Base-by-base conservation (phyloP, 2,888 invertebrate genomes). In the Aelia acuminata region DNA sequence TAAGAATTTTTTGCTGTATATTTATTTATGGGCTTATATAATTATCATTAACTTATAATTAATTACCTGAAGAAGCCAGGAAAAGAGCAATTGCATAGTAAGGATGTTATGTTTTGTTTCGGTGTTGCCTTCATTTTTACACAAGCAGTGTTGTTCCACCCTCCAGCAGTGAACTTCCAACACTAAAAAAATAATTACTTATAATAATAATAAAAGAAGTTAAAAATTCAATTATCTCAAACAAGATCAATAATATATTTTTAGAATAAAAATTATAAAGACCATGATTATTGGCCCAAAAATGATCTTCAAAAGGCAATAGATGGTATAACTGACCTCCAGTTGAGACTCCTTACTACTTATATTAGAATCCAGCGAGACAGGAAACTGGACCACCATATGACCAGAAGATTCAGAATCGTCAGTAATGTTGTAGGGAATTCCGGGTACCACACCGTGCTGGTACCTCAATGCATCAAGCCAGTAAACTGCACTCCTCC, bases 51-150 rank as follows among this genome's bases (percentile, higher is more conserved):
- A n/a, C n/a, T 53, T 22, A 7, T 31, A 70, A 20, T 22, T 70
- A 26, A 26, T 87, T 87, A 87, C 87, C 87, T 87, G 70, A 26
- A 87, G 47, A 53, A 87, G 39, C 87, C 87, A 18, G 87, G 87
- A 35, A 53, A 87, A 26, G 87, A 47, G 31, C 87, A 87, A 39
- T 39, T n/a, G 47, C 87, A 87, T 39, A 43, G n/a, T 13, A 87
- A 13, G 7, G 87, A 43, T 47, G 43, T 70, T 22, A 70, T 4
- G 10, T 80, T 80, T n/a, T 43, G 43, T 43, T 80, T 80, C n/a
- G 87, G 26, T 5, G 20, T 47, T 70, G 43, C 43, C 8, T 87
- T 87, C 26, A 63, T 47, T 47, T 43, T 87, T 18, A 43, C 8
- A 53, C 87, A 87, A 15, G 26, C n/a, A 87, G 3, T 87, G 26